These are phyloP conservation scores for Pseudochirops cupreus DNA, from an alignment of 2,797 vertebrate genomes.

Conservation along the genomic window DNA sequence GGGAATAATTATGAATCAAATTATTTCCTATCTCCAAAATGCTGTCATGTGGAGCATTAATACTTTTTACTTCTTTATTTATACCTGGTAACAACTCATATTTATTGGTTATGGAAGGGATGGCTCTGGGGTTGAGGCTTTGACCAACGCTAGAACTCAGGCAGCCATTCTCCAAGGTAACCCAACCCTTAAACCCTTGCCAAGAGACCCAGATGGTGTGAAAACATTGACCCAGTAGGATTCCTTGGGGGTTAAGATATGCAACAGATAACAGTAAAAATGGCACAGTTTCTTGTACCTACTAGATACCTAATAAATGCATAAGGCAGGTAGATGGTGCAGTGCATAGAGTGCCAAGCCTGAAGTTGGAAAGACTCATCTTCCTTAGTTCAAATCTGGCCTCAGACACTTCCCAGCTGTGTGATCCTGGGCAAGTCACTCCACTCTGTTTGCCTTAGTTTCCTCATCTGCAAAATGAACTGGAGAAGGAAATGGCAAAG, in stretches of 20 bases:
- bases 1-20: conserved; percentile 63
- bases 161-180: not conserved
- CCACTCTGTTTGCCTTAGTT: not conserved
- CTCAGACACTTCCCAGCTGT: not conserved
- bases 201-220: not conserved
- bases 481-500: not conserved
- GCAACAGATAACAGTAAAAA: not conserved
- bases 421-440: not conserved
- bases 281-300: not conserved
- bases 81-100: not conserved
- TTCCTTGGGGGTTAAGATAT: not conserved
- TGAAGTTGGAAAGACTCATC: not conserved
- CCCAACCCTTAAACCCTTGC: not conserved
- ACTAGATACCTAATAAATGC: not conserved
- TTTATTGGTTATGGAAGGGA: not conserved
- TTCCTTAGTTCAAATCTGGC: not conserved
- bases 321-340: not conserved
- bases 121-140: not conserved
- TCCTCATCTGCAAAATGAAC: not conserved
- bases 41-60: not conserved
- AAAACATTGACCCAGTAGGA: not conserved
- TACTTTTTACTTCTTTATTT: not conserved
- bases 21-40: not conserved
- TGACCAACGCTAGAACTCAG: not conserved
- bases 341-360: not conserved